Conservation (phyloP, 2,888 invertebrate species). For the Eilema sororculum region DNA sequence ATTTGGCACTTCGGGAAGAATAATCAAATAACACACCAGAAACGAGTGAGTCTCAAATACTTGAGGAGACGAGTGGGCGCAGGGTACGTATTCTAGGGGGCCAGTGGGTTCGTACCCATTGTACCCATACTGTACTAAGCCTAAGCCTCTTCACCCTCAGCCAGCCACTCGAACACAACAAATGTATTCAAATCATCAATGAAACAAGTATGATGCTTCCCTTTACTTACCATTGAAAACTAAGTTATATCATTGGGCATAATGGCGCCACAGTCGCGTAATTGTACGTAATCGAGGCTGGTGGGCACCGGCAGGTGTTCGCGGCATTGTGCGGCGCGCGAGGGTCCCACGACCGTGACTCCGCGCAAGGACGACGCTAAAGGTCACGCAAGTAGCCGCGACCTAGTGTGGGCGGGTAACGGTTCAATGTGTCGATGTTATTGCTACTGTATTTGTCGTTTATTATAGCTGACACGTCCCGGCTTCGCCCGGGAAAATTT, state of each 20-base stretch:
- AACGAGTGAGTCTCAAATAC: too few species aligned
- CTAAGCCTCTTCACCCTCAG: too few species aligned
- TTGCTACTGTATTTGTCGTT: not conserved
- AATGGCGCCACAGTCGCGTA: not conserved
- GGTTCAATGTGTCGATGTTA: not conserved
- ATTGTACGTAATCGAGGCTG: slow-evolving; percentile 2
- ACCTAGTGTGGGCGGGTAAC: not conserved
- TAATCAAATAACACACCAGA: too few species aligned
- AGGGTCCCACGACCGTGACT: not conserved
- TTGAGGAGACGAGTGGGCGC: too few species aligned
- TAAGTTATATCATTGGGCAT: not conserved
- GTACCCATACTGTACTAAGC: too few species aligned
- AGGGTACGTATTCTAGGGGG: too few species aligned
- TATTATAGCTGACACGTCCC: not conserved
- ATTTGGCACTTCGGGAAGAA: too few species aligned
- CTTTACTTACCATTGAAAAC: not conserved
- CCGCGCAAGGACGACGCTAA: not conserved
- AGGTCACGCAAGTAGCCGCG: not conserved
- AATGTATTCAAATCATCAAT: too few species aligned
- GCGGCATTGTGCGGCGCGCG: not conserved
- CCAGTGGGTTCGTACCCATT: too few species aligned
- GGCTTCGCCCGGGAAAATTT: too few species aligned
- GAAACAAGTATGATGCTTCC: not conserved
- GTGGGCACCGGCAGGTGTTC: not conserved
- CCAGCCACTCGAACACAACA: too few species aligned